A percentile compares a stretch with the other conserved stretches of the same genome.
Conservation (phyloP, 2,797 vertebrate genomes). For the Alectoris magna region DNA sequence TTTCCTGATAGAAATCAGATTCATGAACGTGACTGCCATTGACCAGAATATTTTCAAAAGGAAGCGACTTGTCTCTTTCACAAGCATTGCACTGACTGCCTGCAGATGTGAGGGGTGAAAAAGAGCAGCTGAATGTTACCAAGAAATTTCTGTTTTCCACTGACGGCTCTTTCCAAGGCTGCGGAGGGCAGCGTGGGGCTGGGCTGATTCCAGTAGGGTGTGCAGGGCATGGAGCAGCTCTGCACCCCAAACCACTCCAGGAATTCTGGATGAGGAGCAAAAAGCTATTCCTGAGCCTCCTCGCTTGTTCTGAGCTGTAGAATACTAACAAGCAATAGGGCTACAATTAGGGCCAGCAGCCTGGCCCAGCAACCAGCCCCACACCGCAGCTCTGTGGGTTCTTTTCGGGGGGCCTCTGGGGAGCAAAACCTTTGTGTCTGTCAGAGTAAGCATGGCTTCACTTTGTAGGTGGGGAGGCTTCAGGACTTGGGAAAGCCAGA, state of each 20-base stretch:
- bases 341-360: no score
- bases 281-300: neutral
- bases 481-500: neutral
- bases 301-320: neutral
- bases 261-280: neutral
- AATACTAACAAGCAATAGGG: neutral
- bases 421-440: neutral
- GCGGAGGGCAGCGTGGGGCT: neutral
- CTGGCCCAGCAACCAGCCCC: no score
- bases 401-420: neutral
- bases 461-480: neutral
- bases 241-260: neutral
- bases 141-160: neutral
- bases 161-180: neutral
- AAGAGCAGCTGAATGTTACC: neutral
- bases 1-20: conserved; percentile 12
- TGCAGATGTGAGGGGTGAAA: neutral
- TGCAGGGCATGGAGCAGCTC: no score
- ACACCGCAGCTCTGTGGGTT: no score
- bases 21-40: neutral
- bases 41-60: neutral
- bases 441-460: neutral
- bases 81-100: neutral
- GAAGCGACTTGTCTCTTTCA: neutral
- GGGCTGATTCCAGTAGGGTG: no score